phyloP scores from a whole-genome alignment of 2,113 vertebrate species.

The Hiodon tergisus region DNA sequence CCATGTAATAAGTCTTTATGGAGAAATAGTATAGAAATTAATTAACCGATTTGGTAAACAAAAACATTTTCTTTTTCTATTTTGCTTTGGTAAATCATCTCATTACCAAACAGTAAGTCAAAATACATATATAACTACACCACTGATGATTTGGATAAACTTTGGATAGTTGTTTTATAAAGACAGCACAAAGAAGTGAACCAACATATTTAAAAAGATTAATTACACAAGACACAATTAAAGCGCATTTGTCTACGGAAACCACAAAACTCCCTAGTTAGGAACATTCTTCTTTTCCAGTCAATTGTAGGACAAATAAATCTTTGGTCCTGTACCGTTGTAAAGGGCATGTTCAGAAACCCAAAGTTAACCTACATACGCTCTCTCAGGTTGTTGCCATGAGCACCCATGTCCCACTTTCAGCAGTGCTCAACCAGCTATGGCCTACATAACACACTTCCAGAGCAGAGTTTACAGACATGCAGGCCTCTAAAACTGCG shows the following conservation, averaged over 20 bases:
- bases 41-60: too few relatives aligned
- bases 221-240: background rate
- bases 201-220: background rate
- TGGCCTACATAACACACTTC: constrained; percentile 47
- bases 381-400: constrained; percentile 51
- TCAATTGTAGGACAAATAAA: background rate
- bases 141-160: too few relatives aligned
- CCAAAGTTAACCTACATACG: constrained; percentile 53
- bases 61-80: too few relatives aligned
- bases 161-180: constrained; percentile 5
- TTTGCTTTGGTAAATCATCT: too few relatives aligned
- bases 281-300: background rate
- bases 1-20: too few relatives aligned
- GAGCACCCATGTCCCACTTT: constrained; percentile 48
- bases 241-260: background rate
- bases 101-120: too few relatives aligned
- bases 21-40: too few relatives aligned
- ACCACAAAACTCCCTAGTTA: background rate
- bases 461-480: background rate
- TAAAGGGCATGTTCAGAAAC: constrained; percentile 43
- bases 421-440: constrained; percentile 38
- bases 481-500: background rate
- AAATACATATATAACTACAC: too few relatives aligned
- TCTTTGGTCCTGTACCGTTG: background rate
- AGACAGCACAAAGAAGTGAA: background rate